Base-by-base conservation (phyloP, 1,140 invertebrate genomes). In the Aphis craccivora region DNA sequence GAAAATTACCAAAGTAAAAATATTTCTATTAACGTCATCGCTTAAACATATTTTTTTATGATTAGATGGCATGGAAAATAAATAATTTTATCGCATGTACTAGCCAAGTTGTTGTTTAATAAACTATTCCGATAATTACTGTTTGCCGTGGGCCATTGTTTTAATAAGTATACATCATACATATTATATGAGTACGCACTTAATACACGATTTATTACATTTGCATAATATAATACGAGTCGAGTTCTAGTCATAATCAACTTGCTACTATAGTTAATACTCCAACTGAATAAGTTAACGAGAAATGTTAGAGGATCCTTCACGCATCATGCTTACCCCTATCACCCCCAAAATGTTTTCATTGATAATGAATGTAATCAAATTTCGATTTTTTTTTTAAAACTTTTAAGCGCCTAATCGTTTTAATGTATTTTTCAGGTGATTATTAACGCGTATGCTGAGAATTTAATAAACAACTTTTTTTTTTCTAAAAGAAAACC, bases 201-300 rank as follows among this genome's bases (percentile, higher is more conserved):
- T 83, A 83, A 83, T 83, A 83, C 81, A 83, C n/a, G 37, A 83
- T 83, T 83, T 83, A 83, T 83, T 40, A 83, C 81, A 83, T 83
- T 83, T 83, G 20, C 81, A 83, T 83, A 83, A 23, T 37, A 83
- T 83, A 83, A 23, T 37, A 23, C 37, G 2, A 83, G 35, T 5
- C 35, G 37, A 23, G 35, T 9, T 22, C 37, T 83, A 40, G 35
- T 8, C 37, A 40, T 9, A 37, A 83, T 60, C 11, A n/a, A 67
- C 14, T n/a, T 76, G 35, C 81, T 83, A 83, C 81, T 40, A 40
- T 40, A 83, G 81, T 83, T 40, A 37, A 37, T n/a, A n/a, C 14
- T 76, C 14, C 6, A n/a, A 4, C n/a, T 40, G 35, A 35, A 83
- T 23, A 83, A 83, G 37, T 83, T 35, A 40, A 35, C 20, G 81